A percentile compares a stretch with the other conserved stretches of the same genome.
phyloP scores from a whole-genome alignment of 2,113 vertebrate genomes.

The Chamaea fasciata region DNA sequence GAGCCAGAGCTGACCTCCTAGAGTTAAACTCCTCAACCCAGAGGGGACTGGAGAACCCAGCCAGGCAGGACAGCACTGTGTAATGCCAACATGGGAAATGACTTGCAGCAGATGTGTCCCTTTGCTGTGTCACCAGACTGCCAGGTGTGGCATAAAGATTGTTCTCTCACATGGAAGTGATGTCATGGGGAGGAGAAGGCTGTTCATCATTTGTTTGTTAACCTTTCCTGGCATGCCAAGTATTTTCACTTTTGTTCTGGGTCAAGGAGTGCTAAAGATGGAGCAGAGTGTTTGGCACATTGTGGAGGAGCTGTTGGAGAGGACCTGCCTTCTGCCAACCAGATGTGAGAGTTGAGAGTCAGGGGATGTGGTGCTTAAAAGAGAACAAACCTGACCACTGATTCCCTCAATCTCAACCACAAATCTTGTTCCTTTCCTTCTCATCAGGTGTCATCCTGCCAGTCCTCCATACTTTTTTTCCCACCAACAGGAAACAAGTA shows the following conservation, averaged over 20 bases:
- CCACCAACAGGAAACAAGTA: not conserved
- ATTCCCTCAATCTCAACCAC: not conserved
- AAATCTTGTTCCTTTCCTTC: constrained; percentile 4
- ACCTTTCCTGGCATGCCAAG: constrained; percentile 3
- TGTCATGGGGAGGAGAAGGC: not conserved
- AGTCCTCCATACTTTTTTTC: not conserved
- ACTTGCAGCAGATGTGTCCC: not conserved
- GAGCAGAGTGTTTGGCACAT: constrained; percentile 13
- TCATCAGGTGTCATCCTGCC: not conserved
- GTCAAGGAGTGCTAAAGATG: constrained; percentile 24
- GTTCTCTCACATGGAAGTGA: not conserved
- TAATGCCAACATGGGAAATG: not conserved
- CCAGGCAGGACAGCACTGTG: not conserved
- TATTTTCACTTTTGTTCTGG: constrained; percentile 55
- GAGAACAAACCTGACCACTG: not conserved
- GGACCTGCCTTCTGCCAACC: constrained; percentile 40
- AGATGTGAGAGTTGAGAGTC: not conserved
- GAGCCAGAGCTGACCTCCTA: not conserved
- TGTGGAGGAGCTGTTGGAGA: not conserved
- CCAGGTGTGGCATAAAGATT: not conserved
- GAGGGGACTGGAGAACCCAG: not conserved
- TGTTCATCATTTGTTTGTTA: not conserved
- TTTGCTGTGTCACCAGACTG: not conserved
- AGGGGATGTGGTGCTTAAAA: not conserved
- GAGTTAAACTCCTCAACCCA: not conserved